A percentile compares a stretch with the other conserved stretches of the same genome.
These are phyloP conservation scores for Troides oblongomaculatus DNA, from an alignment of 2,888 invertebrate genomes.

Conservation along the genomic window DNA sequence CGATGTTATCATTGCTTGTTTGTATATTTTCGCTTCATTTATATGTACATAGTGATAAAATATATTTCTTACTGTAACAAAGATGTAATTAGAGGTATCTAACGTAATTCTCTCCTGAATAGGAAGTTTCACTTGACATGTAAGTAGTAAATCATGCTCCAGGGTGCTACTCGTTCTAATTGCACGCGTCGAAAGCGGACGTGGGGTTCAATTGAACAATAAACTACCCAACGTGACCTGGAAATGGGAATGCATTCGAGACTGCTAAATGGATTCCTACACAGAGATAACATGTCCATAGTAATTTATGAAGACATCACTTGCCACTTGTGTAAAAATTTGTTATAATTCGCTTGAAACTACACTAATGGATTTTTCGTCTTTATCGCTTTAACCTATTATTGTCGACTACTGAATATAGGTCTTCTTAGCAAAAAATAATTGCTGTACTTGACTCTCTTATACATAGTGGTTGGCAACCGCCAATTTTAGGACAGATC, in stretches of 20 bases:
- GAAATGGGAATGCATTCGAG: constrained; percentile 6
- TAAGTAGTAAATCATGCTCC: constrained; percentile 6
- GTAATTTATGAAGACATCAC: not conserved
- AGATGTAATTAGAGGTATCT: not conserved
- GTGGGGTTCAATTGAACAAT: constrained; percentile 19
- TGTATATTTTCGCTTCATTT: too few species aligned
- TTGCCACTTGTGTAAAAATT: not conserved
- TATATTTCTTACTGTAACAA: not conserved
- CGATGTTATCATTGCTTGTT: too few species aligned
- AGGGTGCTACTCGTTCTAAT: constrained; percentile 8
- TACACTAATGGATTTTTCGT: too few species aligned
- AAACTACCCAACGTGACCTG: constrained; percentile 19
- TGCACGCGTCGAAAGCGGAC: constrained; percentile 19
- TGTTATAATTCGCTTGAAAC: not conserved
- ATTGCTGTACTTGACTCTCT: too few species aligned
- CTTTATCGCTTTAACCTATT: too few species aligned
- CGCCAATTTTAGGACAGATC: too few species aligned
- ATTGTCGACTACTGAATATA: too few species aligned
- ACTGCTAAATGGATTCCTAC: constrained; percentile 7
- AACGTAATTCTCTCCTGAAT: constrained; percentile 1
- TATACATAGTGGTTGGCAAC: too few species aligned
- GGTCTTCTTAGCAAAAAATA: too few species aligned
- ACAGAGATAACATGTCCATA: not conserved
- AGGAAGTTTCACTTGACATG: not conserved
- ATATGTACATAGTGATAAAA: too few species aligned